Conservation (phyloP, 2,113 vertebrate species). For the Porphyrio hochstetteri region DNA sequence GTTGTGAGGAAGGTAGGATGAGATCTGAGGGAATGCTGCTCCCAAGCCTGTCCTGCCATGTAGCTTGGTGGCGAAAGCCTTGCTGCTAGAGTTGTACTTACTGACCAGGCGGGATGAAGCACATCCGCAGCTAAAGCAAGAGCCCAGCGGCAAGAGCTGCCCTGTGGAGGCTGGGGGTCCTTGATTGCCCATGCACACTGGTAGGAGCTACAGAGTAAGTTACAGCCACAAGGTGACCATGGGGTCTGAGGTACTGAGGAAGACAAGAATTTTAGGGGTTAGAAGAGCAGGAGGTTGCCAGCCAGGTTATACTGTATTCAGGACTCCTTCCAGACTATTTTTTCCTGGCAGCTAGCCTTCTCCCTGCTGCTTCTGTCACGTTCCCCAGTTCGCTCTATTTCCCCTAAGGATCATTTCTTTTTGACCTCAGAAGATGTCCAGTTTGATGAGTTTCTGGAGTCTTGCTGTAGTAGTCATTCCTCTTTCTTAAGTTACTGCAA, state of each 20-base stretch:
- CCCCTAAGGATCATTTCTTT: neutral
- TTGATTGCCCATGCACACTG: neutral
- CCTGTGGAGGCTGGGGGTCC: neutral
- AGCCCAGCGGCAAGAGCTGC: neutral
- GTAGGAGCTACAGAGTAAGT: neutral
- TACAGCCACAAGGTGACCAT: neutral
- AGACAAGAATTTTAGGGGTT: neutral
- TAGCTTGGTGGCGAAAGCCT: too few species aligned
- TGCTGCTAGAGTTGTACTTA: rapidly evolving
- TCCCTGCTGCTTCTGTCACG: neutral
- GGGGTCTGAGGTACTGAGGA: neutral
- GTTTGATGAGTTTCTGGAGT: neutral
- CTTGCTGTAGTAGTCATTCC: neutral
- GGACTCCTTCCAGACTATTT: neutral
- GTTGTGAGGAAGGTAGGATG: rapidly evolving
- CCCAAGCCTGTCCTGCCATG: rapidly evolving
- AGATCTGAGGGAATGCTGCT: rapidly evolving
- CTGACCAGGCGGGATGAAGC: neutral
- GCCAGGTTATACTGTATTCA: neutral
- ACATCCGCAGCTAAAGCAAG: neutral
- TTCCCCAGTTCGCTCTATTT: neutral
- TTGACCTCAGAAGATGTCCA: neutral
- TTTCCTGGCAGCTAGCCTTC: neutral
- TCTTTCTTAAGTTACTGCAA: neutral
- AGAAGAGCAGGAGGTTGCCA: neutral